Conservation (phyloP, 2,888 invertebrate species). For the Eupithecia pulchellata region DNA sequence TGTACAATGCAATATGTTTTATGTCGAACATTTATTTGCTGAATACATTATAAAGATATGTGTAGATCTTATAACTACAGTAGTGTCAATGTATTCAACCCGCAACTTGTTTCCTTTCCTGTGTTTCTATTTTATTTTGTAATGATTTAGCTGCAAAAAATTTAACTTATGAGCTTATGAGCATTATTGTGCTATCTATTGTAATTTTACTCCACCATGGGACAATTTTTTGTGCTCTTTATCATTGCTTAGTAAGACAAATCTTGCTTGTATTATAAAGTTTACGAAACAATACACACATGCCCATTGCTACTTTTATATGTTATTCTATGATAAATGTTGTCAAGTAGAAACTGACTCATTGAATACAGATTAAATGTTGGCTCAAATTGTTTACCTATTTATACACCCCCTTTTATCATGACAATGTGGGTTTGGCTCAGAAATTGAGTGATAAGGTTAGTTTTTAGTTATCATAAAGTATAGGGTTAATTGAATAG, state of each 20-base stretch:
- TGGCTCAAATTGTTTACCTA: neutral
- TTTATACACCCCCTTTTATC: slow-evolving; percentile 8
- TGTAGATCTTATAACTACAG: too few relatives aligned
- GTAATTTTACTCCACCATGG: neutral
- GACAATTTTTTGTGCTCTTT: neutral
- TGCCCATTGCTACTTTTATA: neutral
- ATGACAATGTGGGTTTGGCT: neutral
- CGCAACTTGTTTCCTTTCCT: too few relatives aligned
- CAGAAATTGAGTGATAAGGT: neutral
- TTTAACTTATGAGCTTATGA: neutral
- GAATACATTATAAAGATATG: too few relatives aligned
- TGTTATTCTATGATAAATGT: neutral
- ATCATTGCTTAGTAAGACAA: neutral
- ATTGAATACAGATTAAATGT: slow-evolving; percentile 13
- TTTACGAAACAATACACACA: slow-evolving; percentile 6
- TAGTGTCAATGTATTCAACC: too few relatives aligned
- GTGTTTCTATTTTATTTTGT: too few relatives aligned
- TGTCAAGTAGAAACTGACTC: slow-evolving; percentile 9
- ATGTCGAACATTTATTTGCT: too few relatives aligned
- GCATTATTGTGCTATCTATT: neutral
- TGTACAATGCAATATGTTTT: too few relatives aligned
- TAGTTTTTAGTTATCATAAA: neutral
- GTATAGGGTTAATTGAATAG: too few relatives aligned
- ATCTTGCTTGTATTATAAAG: slow-evolving; percentile 7
- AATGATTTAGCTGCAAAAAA: too few relatives aligned